Base-by-base conservation (phyloP, 2,888 invertebrate species). In the Pilophorus perplexus region DNA sequence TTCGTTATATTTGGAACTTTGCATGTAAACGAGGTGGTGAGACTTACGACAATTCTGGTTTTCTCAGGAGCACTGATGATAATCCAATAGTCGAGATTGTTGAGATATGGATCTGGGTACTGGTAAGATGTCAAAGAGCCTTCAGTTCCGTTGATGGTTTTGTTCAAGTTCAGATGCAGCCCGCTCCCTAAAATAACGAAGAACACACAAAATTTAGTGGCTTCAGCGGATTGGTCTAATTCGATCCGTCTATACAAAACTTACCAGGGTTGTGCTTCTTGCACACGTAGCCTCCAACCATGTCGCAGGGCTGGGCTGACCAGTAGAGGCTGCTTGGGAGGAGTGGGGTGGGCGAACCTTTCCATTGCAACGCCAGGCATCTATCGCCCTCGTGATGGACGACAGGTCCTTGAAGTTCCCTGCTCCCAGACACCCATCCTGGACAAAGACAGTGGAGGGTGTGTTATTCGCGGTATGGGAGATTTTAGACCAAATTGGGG, bases 311-410 rank as follows among this genome's bases (percentile, higher is more conserved):
- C 72, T 85, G 83, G 0, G 83, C 77, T 6, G 83, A 82, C 88
- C 88, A 88, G 75, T 87, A 88, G 8, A 88, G 75, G 0, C 87
- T 87, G 69, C 87, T 86, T 0, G 86, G 84, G 52, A 85, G 78
- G 66, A 83, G 82, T 1, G 83, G 83, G 0, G 83, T 80, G 0
- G 85, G 84, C 0, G 86, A 84, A 16, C 84, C 80, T 72, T 82
- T 83, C 87, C 88, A 88, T 77, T 86, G 82, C 1, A 84, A 75
- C 0, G 81, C 81, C 38, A 85, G 74, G 73, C 84, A 84, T 4
- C 76, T 73, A 28, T 65, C 69, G 16, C 64, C 65, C 5, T 67
- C 67, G 10, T n/a, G 12, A 6, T 59, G 40, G 5, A 42, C 3
- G 1, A 23, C 42, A 23, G 14, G 1, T 33, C 67, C 33, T 66